A percentile compares a stretch with the other conserved stretches of the same genome.
Conservation (phyloP, 1,140 invertebrate genomes). For the Thaumetopoea pityocampa region DNA sequence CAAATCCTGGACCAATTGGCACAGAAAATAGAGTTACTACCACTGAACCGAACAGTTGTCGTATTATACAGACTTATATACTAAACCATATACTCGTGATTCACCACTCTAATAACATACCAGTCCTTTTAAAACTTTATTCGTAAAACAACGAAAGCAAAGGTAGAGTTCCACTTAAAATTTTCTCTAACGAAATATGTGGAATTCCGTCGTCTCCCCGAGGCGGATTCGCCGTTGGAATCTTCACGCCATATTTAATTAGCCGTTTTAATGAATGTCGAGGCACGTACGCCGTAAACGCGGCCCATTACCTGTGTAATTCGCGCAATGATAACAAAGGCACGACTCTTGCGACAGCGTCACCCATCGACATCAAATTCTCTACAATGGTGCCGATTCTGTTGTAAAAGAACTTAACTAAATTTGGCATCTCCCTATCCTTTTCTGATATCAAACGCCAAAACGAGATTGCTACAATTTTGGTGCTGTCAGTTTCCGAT, state of each 20-base stretch:
- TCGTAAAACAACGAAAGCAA: constrained; percentile 20
- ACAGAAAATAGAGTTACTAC: too few relatives aligned
- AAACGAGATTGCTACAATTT: too few relatives aligned
- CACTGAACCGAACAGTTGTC: too few relatives aligned
- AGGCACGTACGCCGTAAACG: constrained; percentile 62
- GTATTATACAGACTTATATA: constrained; percentile 8
- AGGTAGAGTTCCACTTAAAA: constrained; percentile 43
- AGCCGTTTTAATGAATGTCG: constrained; percentile 64
- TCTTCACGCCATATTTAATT: constrained; percentile 61
- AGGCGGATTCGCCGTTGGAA: constrained; percentile 51
- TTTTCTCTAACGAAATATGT: constrained; percentile 52
- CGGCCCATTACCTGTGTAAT: constrained; percentile 63
- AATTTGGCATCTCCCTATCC: too few relatives aligned
- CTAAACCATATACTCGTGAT: constrained; percentile 13
- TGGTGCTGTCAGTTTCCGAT: too few relatives aligned
- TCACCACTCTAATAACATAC: constrained; percentile 15
- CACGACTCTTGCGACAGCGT: constrained; percentile 2
- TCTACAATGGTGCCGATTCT: constrained; percentile 8
- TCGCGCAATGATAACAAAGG: constrained; percentile 59
- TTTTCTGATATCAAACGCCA: too few relatives aligned
- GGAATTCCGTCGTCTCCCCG: constrained; percentile 38
- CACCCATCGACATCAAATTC: constrained; percentile 9
- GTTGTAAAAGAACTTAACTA: too few relatives aligned
- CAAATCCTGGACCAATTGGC: too few relatives aligned
- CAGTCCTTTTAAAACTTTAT: constrained; percentile 14